These are phyloP conservation scores for Coluber constrictor DNA, from an alignment of 2,797 vertebrate species.

Conservation along the genomic window DNA sequence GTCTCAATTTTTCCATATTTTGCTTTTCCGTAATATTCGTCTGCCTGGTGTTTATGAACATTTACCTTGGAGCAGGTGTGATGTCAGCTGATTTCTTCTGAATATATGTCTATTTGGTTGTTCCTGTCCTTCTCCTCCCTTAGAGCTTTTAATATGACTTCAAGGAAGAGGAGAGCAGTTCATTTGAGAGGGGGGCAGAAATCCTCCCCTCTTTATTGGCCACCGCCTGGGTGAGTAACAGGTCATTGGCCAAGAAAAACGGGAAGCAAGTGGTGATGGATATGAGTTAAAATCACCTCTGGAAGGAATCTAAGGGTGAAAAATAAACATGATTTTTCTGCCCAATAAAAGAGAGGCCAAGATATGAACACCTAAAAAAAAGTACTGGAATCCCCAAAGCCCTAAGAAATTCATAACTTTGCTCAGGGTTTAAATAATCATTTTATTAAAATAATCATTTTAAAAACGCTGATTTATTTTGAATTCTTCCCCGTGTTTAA, in stretches of 20 bases:
- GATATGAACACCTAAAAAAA: background rate
- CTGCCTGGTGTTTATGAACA: background rate
- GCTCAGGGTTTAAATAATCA: background rate
- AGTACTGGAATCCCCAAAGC: background rate
- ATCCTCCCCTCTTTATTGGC: conserved; percentile 6
- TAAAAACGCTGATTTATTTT: background rate
- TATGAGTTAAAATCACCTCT: conserved; percentile 47
- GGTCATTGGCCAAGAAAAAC: conserved; percentile 27
- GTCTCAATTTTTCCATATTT: background rate
- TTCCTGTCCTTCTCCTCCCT: background rate
- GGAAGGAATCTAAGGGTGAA: conserved; percentile 43
- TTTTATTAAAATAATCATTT: background rate
- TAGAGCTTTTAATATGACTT: conserved; percentile 18
- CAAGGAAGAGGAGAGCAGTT: conserved; percentile 5
- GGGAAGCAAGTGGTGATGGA: conserved; percentile 31
- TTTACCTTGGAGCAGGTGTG: conserved; percentile 1
- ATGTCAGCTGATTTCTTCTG: background rate
- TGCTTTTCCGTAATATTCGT: background rate
- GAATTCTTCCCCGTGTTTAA: background rate
- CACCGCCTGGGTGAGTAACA: background rate
- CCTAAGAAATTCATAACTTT: background rate
- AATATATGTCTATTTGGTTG: background rate
- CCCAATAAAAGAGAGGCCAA: background rate
- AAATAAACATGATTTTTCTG: conserved; percentile 12
- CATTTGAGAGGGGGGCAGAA: conserved; percentile 13